phyloP scores from a whole-genome alignment of 2,797 vertebrate species.

The Tenualosa ilisha region DNA sequence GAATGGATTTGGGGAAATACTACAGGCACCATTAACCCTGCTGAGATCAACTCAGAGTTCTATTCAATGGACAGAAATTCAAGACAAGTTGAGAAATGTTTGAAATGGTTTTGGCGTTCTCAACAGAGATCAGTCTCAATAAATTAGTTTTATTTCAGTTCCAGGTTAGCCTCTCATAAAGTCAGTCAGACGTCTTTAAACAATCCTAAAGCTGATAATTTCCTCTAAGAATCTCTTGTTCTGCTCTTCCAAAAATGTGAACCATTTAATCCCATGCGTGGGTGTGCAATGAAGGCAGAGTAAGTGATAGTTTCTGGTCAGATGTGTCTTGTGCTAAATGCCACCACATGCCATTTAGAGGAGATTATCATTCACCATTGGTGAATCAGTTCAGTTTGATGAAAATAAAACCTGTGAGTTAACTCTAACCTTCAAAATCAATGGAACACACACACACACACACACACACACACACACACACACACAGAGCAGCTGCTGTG shows the following conservation, averaged over 20 bases:
- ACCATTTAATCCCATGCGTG: background rate
- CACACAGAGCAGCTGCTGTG: constrained; percentile 13
- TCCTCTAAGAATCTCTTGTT: background rate
- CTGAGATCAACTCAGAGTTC: background rate
- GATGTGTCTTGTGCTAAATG: no score
- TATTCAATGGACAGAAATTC: no score
- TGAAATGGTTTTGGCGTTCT: background rate
- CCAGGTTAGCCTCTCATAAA: background rate
- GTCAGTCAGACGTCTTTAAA: background rate
- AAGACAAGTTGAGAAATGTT: no score
- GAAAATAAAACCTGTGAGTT: background rate
- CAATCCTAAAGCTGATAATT: background rate
- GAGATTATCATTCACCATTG: background rate
- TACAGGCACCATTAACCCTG: background rate
- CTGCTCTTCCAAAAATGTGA: no score
- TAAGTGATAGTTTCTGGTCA: no score
- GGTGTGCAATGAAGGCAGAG: background rate
- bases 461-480: constrained; percentile 32
- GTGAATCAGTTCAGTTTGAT: background rate
- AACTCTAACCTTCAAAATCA: background rate
- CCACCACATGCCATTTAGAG: no score
- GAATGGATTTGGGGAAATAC: background rate
- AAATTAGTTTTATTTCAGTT: background rate
- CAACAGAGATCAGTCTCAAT: background rate
- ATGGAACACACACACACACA: constrained; percentile 25